Conservation (phyloP, 2,113 vertebrate genomes). For the Neomonachus schauinslandi region DNA sequence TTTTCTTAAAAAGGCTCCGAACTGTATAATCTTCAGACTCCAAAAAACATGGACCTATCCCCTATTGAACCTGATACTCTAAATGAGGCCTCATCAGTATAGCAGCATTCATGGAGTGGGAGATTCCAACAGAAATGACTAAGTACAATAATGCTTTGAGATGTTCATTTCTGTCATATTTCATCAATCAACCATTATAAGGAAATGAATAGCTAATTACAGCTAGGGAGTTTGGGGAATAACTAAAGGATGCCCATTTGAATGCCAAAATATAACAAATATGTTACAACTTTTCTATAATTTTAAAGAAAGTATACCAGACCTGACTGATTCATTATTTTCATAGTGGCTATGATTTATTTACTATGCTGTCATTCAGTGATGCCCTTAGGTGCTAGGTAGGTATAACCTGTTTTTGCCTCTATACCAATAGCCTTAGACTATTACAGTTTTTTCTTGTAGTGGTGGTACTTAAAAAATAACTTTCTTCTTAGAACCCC, state of each 20-base stretch:
- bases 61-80: neutral
- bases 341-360: neutral
- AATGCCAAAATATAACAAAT: neutral
- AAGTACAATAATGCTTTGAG: neutral
- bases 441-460: neutral
- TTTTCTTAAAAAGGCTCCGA: neutral
- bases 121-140: neutral
- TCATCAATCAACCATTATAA: neutral
- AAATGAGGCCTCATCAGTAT: neutral
- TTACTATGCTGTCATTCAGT: neutral
- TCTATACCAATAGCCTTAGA: neutral
- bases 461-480: neutral
- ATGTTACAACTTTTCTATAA: neutral
- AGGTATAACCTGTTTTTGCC: neutral
- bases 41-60: neutral
- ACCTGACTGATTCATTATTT: neutral
- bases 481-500: neutral
- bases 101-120: neutral
- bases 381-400: neutral
- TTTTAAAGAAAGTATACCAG: neutral
- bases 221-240: neutral
- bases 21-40: neutral
- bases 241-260: neutral
- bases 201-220: neutral
- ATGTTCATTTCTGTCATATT: neutral